Evolutionary conservation across 2,113 vertebrate genomes (phyloP).

Genomic region (Chroicocephalus ridibundus): DNA sequence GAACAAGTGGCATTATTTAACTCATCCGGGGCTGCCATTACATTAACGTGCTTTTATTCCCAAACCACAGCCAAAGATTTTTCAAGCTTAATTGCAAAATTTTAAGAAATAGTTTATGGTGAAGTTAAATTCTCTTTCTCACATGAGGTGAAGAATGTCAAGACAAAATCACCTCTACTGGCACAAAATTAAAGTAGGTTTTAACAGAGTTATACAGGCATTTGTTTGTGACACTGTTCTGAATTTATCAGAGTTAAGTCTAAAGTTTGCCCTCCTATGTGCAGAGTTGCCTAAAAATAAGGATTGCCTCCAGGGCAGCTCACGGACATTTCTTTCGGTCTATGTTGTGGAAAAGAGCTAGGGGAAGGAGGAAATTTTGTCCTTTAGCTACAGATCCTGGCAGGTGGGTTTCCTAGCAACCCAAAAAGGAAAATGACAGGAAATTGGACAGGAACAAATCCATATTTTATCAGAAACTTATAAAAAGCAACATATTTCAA

Average conservation of each 20-base stretch:
- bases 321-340: not conserved
- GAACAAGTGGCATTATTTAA: constrained; percentile 63
- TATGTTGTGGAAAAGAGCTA: not conserved
- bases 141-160: not conserved
- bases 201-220: not conserved
- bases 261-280: not conserved
- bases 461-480: not conserved
- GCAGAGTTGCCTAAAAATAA: not conserved
- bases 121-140: not conserved
- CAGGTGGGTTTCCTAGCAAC: constrained; percentile 34
- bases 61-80: not conserved
- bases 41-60: not conserved
- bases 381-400: not conserved
- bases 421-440: not conserved
- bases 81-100: not conserved
- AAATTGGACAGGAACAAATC: not conserved
- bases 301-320: not conserved
- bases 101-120: not conserved
- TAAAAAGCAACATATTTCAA: not conserved
- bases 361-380: not conserved
- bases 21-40: not conserved
- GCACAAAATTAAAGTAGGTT: not conserved
- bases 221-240: not conserved
- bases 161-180: not conserved
- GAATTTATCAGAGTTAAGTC: not conserved